Conservation (phyloP, 2,888 invertebrate genomes). For the Ashinkailepas kermadecensis region DNA sequence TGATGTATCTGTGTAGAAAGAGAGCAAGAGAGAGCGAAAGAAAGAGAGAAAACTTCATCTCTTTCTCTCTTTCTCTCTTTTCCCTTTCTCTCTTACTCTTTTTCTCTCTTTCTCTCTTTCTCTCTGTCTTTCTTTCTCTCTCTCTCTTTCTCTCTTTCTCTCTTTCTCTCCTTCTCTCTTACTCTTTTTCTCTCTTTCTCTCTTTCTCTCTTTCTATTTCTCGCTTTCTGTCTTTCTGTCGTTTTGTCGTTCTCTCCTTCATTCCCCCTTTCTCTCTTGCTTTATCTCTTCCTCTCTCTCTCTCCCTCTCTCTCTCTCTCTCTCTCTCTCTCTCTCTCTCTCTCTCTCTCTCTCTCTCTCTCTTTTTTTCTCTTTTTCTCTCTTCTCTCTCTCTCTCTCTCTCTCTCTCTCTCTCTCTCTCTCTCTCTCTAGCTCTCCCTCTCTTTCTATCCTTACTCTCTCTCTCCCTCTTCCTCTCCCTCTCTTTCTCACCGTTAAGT, state of each 20-base stretch:
- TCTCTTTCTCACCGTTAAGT: too few relatives aligned
- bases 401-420: not conserved
- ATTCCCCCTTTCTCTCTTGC: too few relatives aligned
- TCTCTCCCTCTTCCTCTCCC: too few relatives aligned
- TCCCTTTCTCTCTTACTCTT: not conserved
- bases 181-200: constrained; percentile 10
- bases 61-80: not conserved
- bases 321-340: constrained; percentile 1
- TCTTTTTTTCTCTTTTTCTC: not conserved
- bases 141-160: not conserved
- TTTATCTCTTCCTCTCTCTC: constrained; percentile 22
- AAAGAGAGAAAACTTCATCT: too few relatives aligned
- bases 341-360: too few relatives aligned
- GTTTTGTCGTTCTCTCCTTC: constrained; percentile 18
- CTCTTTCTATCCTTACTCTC: too few relatives aligned
- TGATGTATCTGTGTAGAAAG: too few relatives aligned
- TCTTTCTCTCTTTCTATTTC: constrained; percentile 14
- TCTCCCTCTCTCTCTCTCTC: constrained; percentile 8
- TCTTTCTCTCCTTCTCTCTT: not conserved
- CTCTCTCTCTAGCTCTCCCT: too few relatives aligned
- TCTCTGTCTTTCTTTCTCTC: too few relatives aligned
- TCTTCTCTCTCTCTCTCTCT: constrained; percentile 10
- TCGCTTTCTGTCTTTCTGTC: constrained; percentile 23
- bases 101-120: not conserved
- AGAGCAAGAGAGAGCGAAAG: too few relatives aligned